A percentile compares a stretch with the other conserved stretches of the same genome.
Conservation (phyloP, 2,113 vertebrate genomes). For the Elgaria multicarinata region DNA sequence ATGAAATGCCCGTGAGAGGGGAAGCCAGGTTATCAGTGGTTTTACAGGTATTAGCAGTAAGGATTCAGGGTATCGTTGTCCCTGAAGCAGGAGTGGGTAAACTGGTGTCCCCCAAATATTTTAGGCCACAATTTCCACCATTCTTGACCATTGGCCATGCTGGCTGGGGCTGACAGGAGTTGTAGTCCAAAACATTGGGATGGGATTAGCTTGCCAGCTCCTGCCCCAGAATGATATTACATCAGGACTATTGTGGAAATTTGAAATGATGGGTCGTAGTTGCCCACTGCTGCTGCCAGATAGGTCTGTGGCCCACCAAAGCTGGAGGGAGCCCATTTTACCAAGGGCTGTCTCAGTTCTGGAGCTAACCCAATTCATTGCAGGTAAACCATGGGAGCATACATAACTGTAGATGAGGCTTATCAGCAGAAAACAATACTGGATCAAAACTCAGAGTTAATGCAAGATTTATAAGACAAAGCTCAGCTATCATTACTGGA, state of each 20-base stretch:
- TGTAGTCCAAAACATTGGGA: too few relatives aligned
- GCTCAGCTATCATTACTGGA: constrained; percentile 33
- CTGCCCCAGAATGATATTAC: neutral
- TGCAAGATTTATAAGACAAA: constrained; percentile 32
- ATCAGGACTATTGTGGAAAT: neutral
- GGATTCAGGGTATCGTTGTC: too few relatives aligned
- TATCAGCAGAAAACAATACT: neutral
- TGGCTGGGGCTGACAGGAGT: too few relatives aligned
- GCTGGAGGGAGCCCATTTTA: neutral
- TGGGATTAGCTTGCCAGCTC: too few relatives aligned
- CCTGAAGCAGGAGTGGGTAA: too few relatives aligned
- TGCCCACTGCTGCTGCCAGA: neutral
- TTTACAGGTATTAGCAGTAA: too few relatives aligned
- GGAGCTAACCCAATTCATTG: neutral
- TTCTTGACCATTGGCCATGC: too few relatives aligned
- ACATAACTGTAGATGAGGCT: neutral
- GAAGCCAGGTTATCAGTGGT: too few relatives aligned
- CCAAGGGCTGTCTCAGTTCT: neutral
- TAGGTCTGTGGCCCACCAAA: neutral
- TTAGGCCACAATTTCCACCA: too few relatives aligned
- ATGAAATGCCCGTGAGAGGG: constrained; percentile 11
- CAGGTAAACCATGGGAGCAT: constrained; percentile 1
- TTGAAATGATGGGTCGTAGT: neutral
- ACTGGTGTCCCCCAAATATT: too few relatives aligned
- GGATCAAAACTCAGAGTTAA: neutral